Evolutionary conservation across 2,797 vertebrate genomes (phyloP).

Genomic region (Perodicticus potto): DNA sequence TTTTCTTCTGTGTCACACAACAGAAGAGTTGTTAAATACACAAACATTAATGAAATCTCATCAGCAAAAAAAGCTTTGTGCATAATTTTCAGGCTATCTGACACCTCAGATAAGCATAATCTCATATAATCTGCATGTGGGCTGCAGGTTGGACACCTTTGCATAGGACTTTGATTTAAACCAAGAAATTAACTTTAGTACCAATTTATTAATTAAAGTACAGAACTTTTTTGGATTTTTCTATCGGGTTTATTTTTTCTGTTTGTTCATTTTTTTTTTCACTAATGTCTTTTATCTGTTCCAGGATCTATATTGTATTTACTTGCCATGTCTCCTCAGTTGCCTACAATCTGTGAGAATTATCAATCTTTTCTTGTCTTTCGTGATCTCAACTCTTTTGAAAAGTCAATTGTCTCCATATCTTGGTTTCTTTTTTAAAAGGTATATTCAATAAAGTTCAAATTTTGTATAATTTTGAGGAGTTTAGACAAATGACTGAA

Average conservation of each 20-base stretch:
- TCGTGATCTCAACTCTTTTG: neutral
- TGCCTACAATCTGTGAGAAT: neutral
- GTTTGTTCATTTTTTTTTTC: neutral
- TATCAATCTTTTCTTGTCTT: neutral
- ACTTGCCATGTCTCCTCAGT: neutral
- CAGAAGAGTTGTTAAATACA: too few relatives aligned
- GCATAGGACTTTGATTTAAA: neutral
- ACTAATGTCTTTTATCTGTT: neutral
- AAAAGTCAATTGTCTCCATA: neutral
- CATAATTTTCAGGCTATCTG: too few relatives aligned
- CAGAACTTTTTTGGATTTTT: neutral
- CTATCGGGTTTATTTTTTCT: neutral
- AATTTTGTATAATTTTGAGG: neutral
- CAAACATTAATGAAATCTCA: too few relatives aligned
- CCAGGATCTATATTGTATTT: neutral
- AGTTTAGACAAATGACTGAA: neutral
- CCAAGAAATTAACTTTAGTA: neutral
- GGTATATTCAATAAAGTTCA: neutral
- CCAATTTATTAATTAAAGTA: neutral
- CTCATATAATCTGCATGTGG: too few relatives aligned
- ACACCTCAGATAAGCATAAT: too few relatives aligned
- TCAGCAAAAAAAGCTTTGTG: too few relatives aligned
- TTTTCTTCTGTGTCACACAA: too few relatives aligned
- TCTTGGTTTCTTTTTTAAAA: neutral
- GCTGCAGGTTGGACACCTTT: too few relatives aligned